A percentile compares a stretch with the other conserved stretches of the same genome.
phyloP scores from a whole-genome alignment of 2,888 invertebrate genomes.

The Patella pellucida region DNA sequence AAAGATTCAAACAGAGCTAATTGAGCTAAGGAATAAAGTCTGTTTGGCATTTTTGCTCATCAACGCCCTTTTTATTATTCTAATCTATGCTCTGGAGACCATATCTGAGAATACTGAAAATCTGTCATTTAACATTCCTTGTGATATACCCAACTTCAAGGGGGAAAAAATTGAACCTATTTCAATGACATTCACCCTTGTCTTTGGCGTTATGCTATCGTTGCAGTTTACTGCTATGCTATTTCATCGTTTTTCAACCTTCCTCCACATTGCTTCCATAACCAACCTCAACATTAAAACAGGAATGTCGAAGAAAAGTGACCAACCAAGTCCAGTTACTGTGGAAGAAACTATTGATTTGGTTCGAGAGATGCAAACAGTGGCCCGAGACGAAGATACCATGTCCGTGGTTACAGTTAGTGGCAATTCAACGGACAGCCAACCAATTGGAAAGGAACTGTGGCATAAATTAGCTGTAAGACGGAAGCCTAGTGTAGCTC shows the following conservation, averaged over 20 bases:
- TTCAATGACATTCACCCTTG: conserved; percentile 13
- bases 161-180: conserved; percentile 13
- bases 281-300: conserved; percentile 73
- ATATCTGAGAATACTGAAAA: conserved; percentile 74
- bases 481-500: conserved; percentile 21
- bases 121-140: not conserved
- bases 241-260: conserved; percentile 96
- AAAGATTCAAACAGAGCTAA: conserved; percentile 73
- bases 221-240: conserved; percentile 83
- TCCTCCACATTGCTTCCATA: conserved; percentile 95
- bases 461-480: conserved; percentile 20
- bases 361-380: conserved; percentile 32
- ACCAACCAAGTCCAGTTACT: conserved; percentile 16
- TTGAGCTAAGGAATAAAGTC: conserved; percentile 90
- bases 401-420: conserved; percentile 16
- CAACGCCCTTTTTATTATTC: conserved; percentile 97
- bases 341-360: conserved; percentile 35
- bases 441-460: not conserved
- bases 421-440: not conserved
- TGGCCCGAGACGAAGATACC: conserved; percentile 16
- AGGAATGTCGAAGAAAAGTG: not conserved
- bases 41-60: conserved; percentile 86
- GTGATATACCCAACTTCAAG: not conserved
- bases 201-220: conserved; percentile 15
- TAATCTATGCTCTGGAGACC: conserved; percentile 97